Base-by-base conservation (phyloP, 2,888 invertebrate genomes). In the Dermolepida albohirtum region DNA sequence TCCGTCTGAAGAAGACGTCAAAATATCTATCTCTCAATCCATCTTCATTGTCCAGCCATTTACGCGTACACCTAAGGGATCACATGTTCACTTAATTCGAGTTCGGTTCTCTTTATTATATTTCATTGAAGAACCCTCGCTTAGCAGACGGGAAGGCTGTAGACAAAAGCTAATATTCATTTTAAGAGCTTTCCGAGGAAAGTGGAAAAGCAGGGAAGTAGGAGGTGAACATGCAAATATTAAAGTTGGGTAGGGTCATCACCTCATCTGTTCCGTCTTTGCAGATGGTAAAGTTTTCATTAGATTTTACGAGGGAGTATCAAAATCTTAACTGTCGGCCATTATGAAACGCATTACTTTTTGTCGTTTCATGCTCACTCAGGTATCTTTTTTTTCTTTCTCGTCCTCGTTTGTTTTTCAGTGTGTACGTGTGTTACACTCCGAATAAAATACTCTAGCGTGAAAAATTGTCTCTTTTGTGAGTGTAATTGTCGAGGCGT, bases 221-320 rank as follows among this genome's bases (percentile, higher is more conserved):
- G 44, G 59, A 44, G 44, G 59, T 14, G 17, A 47, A 41, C 64
- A 64, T 64, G 64, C 64, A 64, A 64, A 64, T 64, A 64, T 64
- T 43, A 64, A 52, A 64, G 64, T 43, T 64, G 29, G 22, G 43
- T 43, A 34, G 52, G 52, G 51, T 64, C 64, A 64, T 52, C 64
- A 52, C 64, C 64, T 54, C 64, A 52, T 64, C 64, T 52, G 64
- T 64, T 52, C 64, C 57, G 59, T 57, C 66, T 66, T 50, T 49
- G 57, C 66, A 66, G 66, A 66, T 66, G 66, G 66, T 66, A 66
- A 66, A 66, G 66, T 66, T 66, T 66, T 66, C 66, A 66, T 66
- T 66, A 66, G 59, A 66, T 66, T 66, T 66, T 66, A 66, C 66
- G 57, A 49, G 57, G 14, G 57, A 29, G 41, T 50, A 66, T 66